These are phyloP conservation scores for Drosophila neocordata DNA, from an alignment of 1,140 invertebrate species.

Conservation along the genomic window DNA sequence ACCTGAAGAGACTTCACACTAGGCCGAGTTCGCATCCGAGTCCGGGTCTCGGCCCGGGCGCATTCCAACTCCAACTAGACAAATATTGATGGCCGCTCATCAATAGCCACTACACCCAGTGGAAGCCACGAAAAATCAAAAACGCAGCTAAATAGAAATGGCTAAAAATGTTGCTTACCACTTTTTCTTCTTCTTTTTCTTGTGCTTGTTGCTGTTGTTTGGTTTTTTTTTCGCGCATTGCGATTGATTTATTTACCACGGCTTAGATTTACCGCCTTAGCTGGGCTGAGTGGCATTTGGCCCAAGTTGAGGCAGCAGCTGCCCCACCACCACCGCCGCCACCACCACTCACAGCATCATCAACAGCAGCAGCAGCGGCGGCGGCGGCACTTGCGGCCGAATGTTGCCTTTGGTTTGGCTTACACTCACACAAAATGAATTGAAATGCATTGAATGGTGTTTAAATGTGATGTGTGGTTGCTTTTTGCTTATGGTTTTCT, in stretches of 20 bases:
- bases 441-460: neutral
- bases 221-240: constrained; percentile 60
- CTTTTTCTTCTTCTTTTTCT: constrained; percentile 2
- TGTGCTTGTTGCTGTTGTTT: constrained; percentile 10
- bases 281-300: constrained; percentile 70
- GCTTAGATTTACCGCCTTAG: constrained; percentile 78
- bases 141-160: constrained; percentile 27
- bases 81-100: constrained; percentile 81
- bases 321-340: constrained; percentile 17
- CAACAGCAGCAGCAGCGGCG: constrained; percentile 50
- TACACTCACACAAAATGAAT: constrained; percentile 6
- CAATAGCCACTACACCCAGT: constrained; percentile 62
- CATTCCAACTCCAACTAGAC: constrained; percentile 78
- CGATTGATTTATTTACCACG: constrained; percentile 81
- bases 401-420: constrained; percentile 30
- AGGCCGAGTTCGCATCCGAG: constrained; percentile 43
- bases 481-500: neutral
- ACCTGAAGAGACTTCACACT: constrained; percentile 43
- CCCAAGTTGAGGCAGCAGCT: constrained; percentile 73
- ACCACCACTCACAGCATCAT: constrained; percentile 21
- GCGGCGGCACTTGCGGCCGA: constrained; percentile 55
- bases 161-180: constrained; percentile 10
- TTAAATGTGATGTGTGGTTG: neutral
- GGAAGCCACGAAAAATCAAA: constrained; percentile 31
- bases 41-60: constrained; percentile 62